Evolutionary conservation across 2,113 vertebrate genomes (phyloP).

Genomic region (Rhombomys opimus): DNA sequence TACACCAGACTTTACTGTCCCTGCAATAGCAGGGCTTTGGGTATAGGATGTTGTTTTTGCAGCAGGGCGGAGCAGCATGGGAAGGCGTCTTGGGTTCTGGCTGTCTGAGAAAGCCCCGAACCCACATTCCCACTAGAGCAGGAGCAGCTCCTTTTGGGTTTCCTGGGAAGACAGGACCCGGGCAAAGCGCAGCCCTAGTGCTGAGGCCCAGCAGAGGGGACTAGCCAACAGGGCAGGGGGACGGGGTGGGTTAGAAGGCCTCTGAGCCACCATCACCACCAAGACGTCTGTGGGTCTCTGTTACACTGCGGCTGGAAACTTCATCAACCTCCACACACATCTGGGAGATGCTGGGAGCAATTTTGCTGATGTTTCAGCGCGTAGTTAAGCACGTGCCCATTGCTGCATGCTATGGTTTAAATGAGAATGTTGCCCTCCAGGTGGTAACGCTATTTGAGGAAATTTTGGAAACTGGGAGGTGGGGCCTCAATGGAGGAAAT

Average conservation of each 20-base stretch:
- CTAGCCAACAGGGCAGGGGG: not conserved
- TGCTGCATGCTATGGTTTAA: not conserved
- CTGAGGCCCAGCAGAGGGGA: not conserved
- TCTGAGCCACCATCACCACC: not conserved
- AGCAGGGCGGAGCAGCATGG: constrained; percentile 78
- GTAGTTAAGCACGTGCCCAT: not conserved
- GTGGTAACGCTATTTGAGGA: not conserved
- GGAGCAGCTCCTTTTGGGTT: not conserved
- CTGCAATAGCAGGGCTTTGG: constrained; percentile 69
- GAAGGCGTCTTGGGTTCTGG: constrained; percentile 61
- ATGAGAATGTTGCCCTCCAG: not conserved
- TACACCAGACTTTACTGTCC: not conserved
- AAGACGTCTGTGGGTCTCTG: not conserved
- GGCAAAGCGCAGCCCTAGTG: not conserved
- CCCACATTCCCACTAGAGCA: constrained; percentile 72
- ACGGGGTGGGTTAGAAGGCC: not conserved
- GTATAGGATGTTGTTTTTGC: constrained; percentile 79
- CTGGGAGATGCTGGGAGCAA: constrained; percentile 43
- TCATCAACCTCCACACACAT: constrained; percentile 7
- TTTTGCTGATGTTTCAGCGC: not conserved
- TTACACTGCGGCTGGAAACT: constrained; percentile 28
- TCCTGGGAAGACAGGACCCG: constrained; percentile 34
- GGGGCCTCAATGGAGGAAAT: not conserved
- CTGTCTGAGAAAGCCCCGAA: constrained; percentile 76
- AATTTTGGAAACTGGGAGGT: not conserved